Evolutionary conservation across 1,140 invertebrate genomes (phyloP), one percentile per base, ranked within the genome.

Genomic region (Heliothis virescens): DNA sequence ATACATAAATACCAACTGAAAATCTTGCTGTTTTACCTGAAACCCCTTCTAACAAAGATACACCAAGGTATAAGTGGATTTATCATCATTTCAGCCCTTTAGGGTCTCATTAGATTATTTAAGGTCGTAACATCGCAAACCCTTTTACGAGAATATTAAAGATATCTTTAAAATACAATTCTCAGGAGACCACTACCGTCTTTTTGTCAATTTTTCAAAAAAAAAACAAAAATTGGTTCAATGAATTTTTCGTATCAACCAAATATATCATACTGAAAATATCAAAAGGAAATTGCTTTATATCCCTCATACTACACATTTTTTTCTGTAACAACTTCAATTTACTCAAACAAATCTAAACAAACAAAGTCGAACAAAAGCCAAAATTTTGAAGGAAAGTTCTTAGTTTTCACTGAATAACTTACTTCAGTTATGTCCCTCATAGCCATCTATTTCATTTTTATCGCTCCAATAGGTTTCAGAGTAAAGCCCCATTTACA

Each of bases 341-440:
- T 88, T 85, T 86, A 91, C 87, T 91, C 89, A 86, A 79, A 83
- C 48, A 74, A 89, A 89, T 91, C 87, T 86, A 89, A 90, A 89
- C 86, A 91, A 90, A 86, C 73, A 87, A 83, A 90, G 89, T 87
- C 80, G 87, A 88, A 83, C 73, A 77, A 89, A 88, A 89, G 84
- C 87, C 87, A 79, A 79, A 72, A 80, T 84, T 79, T 77, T 77
- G 67, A 85, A 85, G 11, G 41, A 65, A 89, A 74, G 60, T 67
- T 84, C 90, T 91, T 92, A 86, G 86, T 89, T 88, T 89, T 88
- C 86, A 90, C n/a, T n/a, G n/a, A n/a, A n/a, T n/a, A n/a, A n/a
- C n/a, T n/a, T n/a, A n/a, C n/a, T n/a, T n/a, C n/a, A n/a, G n/a
- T n/a, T n/a, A n/a, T n/a, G n/a, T n/a, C n/a, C n/a, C n/a, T n/a